Conservation (phyloP, 1,140 invertebrate species). For the Archivesica marissinica region DNA sequence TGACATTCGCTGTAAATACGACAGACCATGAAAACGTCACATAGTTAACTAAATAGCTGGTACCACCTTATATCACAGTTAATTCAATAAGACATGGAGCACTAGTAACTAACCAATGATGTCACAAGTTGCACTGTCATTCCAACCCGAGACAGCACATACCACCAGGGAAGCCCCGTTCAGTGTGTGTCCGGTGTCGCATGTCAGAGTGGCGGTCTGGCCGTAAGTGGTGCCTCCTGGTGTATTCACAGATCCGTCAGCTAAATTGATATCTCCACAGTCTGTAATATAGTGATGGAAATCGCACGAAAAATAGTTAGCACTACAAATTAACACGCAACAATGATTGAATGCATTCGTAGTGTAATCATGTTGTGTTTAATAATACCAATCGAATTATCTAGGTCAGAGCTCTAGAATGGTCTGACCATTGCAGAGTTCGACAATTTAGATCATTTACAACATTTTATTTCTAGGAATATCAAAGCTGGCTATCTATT, state of each 20-base stretch:
- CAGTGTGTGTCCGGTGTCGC: conserved; percentile 29
- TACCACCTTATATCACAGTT: too few relatives aligned
- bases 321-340: neutral
- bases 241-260: conserved; percentile 2
- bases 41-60: too few relatives aligned
- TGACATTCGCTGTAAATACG: too few relatives aligned
- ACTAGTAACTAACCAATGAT: neutral
- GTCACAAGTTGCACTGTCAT: conserved; percentile 11
- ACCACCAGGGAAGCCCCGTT: conserved; percentile 1
- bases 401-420: too few relatives aligned
- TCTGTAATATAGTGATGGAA: conserved; percentile 19
- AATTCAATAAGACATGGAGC: too few relatives aligned
- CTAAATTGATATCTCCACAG: neutral
- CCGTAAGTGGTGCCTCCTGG: conserved; percentile 19
- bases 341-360: neutral
- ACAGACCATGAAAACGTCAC: too few relatives aligned
- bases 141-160: neutral
- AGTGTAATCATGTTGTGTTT: neutral
- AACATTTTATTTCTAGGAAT: too few relatives aligned
- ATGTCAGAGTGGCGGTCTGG: neutral
- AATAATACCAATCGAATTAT: neutral
- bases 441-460: too few relatives aligned
- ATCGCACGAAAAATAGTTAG: neutral
- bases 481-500: too few relatives aligned
- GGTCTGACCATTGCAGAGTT: too few relatives aligned